Percentiles rank a stretch among this genome's conserved stretches.
phyloP scores from a whole-genome alignment of 1,140 invertebrate species.

The Bombus breviceps region DNA sequence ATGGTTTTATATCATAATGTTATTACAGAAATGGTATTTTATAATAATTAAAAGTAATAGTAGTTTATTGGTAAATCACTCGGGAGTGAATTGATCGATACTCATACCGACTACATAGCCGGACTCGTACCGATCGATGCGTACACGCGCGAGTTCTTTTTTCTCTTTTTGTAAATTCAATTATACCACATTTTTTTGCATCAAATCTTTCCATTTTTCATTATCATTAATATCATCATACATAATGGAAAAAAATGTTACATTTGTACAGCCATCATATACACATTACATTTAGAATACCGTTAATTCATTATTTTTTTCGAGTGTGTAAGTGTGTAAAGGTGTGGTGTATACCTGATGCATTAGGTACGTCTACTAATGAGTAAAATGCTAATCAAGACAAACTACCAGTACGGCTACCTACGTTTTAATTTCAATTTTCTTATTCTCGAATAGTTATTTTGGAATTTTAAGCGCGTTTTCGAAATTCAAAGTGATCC shows the following conservation, averaged over 20 bases:
- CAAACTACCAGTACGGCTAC: conserved; percentile 68
- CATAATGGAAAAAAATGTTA: conserved; percentile 82
- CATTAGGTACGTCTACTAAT: conserved; percentile 70
- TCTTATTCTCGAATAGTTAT: conserved; percentile 35
- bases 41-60: conserved; percentile 81
- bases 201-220: conserved; percentile 72
- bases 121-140: conserved; percentile 64
- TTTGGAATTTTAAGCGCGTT: conserved; percentile 35
- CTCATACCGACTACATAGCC: conserved; percentile 39
- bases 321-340: conserved; percentile 48
- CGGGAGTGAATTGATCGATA: conserved; percentile 71
- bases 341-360: conserved; percentile 55
- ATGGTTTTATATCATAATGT: conserved; percentile 82
- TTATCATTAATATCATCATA: conserved; percentile 75
- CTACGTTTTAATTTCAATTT: conserved; percentile 40
- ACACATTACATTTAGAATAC: conserved; percentile 82
- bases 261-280: conserved; percentile 82
- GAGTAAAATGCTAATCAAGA: conserved; percentile 72
- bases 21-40: conserved; percentile 81
- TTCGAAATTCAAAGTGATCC: neutral
- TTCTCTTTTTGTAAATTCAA: conserved; percentile 59
- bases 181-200: conserved; percentile 67
- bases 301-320: conserved; percentile 78
- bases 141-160: conserved; percentile 62
- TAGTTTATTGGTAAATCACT: conserved; percentile 79